phyloP scores from a whole-genome alignment of 2,113 vertebrate species.

The Bufo bufo region DNA sequence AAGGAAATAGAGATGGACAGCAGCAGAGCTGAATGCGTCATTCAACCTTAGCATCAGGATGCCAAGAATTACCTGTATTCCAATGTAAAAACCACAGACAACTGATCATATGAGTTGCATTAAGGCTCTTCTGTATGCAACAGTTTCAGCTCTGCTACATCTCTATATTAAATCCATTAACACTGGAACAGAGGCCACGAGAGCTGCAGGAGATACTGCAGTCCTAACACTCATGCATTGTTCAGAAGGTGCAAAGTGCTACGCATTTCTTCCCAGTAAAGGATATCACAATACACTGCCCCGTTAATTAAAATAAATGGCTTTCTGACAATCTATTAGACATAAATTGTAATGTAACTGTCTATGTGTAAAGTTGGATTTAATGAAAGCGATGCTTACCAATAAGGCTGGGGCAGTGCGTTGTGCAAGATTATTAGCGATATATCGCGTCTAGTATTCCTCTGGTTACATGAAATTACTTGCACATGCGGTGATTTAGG shows the following conservation, averaged over 20 bases:
- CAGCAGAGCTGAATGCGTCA: background rate
- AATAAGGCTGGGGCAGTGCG: background rate
- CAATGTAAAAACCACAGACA: background rate
- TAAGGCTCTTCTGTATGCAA: too few species aligned
- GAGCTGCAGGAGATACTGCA: background rate
- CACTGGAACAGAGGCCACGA: background rate
- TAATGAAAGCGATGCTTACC: background rate
- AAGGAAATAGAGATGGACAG: background rate
- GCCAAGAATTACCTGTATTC: background rate
- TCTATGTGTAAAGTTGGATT: too few species aligned
- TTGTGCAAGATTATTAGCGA: too few species aligned
- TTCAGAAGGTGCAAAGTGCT: background rate
- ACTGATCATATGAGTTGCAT: too few species aligned
- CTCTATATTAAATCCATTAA: background rate
- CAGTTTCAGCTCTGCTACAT: too few species aligned
- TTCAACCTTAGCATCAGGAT: background rate
- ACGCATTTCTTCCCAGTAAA: background rate
- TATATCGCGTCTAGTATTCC: background rate
- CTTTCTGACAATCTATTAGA: too few species aligned
- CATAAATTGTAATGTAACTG: too few species aligned
- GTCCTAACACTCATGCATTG: background rate
- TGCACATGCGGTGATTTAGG: too few species aligned
- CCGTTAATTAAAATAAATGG: too few species aligned
- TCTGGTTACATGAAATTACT: background rate
- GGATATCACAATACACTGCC: background rate